Evolutionary conservation across 2,797 vertebrate genomes (phyloP).

Genomic region (Loriculus beryllinus): DNA sequence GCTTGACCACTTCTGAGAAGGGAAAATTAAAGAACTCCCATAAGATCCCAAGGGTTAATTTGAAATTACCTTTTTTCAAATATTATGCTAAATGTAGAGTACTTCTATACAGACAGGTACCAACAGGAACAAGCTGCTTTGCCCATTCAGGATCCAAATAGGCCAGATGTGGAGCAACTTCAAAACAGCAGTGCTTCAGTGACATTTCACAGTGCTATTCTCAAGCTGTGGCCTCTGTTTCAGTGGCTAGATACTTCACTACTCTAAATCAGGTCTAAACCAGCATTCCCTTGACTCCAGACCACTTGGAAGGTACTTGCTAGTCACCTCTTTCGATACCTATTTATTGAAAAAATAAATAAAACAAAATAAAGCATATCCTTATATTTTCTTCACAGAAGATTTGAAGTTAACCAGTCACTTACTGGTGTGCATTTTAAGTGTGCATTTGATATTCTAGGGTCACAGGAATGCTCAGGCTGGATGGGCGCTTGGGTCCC

Average conservation of each 20-base stretch:
- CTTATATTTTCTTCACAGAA: background rate
- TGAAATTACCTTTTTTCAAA: background rate
- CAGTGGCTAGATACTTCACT: background rate
- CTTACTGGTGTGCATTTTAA: background rate
- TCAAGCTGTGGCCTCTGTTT: background rate
- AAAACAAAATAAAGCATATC: background rate
- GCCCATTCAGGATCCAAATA: background rate
- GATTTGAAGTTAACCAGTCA: background rate
- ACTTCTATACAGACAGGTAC: background rate
- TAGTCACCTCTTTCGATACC: background rate
- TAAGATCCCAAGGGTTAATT: background rate
- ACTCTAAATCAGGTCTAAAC: background rate
- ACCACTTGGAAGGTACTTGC: background rate
- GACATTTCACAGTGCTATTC: background rate
- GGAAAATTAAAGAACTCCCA: background rate
- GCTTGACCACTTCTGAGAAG: background rate
- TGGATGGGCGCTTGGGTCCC: accelerated
- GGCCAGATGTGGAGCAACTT: background rate
- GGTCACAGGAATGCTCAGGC: accelerated
- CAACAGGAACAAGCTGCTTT: background rate
- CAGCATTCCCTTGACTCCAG: background rate
- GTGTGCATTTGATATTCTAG: background rate
- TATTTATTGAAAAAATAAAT: background rate
- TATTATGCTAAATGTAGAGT: background rate
- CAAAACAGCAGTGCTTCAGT: background rate